Base-by-base conservation (phyloP, 53 echinoderm and acorn worm species). In the Hippasteria phrygiana region DNA sequence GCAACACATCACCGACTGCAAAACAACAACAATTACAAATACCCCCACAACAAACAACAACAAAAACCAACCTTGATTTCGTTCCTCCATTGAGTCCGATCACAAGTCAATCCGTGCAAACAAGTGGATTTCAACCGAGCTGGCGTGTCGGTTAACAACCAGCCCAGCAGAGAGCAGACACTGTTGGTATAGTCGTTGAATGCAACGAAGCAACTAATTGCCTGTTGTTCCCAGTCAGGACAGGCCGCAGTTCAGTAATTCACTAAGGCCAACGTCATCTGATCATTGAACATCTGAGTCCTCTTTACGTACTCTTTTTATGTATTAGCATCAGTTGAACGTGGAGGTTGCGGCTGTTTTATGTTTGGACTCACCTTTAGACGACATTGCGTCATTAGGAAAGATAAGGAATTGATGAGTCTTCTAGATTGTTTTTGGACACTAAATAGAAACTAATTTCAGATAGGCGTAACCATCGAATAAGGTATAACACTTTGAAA, bases 221-320 rank as follows among this genome's bases (percentile, higher is more conserved):
- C 32, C 34, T 67, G 3, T 4, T 32, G 31, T 33, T 26, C 55
- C 55, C 59, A 12, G 28, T 16, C 26, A 16, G 65, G 63, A 31
- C 20, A 14, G 16, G 26, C 81, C 32, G 7, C 45, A 43, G 36
- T 63, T 42, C 64, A 65, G 27, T 43, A 31, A 81, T 63, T 43
- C 31, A 11, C 64, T 3, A 45, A 81, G 42, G 42, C 62, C 55
- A 39, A 63, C 63, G 64, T 81, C 81, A 64, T 42, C 81, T 81
- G 81, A 81, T 81, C 81, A 43, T 81, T 81, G 64, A 65, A 81
- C 45, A 64, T 64, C 79, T 26, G 79, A 56, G 40, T 79, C 79
- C 40, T 38, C 39, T 79, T n/a, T 62, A 17, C 31, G 56, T 62
- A 33, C 39, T 43, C 7, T 78, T 78, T 78, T 33, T 20, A 26